These are phyloP conservation scores for Carassius gibelio DNA, from an alignment of 2,113 vertebrate species.

Conservation along the genomic window DNA sequence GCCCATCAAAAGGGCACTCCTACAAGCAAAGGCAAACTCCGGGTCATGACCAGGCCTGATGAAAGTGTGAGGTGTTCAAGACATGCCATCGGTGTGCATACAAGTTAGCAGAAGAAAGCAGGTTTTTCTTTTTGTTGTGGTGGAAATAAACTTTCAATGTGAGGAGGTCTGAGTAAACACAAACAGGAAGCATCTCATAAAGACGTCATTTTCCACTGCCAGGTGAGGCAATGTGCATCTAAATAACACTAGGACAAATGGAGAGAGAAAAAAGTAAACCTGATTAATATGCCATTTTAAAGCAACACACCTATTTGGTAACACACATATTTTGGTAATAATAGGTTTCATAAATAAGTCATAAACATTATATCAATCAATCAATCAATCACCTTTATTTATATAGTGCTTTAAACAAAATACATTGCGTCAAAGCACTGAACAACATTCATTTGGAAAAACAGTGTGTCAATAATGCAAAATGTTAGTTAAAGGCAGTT, in stretches of 20 bases:
- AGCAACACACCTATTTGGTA: too few species aligned
- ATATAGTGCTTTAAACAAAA: too few species aligned
- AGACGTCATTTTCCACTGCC: constrained; percentile 61
- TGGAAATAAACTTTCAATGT: constrained; percentile 53
- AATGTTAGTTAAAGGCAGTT: too few species aligned
- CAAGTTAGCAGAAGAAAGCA: background rate
- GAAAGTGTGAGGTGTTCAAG: constrained; percentile 63
- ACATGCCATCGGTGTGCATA: constrained; percentile 59
- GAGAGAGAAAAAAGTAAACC: background rate
- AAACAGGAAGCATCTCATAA: constrained; percentile 74
- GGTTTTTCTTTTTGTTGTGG: constrained; percentile 2
- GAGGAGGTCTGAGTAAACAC: constrained; percentile 67
- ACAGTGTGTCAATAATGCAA: too few species aligned
- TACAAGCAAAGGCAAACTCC: constrained; percentile 64
- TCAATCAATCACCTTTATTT: too few species aligned
- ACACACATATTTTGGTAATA: too few species aligned
- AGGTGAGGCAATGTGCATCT: constrained; percentile 49
- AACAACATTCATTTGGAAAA: too few species aligned
- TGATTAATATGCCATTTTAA: too few species aligned
- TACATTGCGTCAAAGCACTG: too few species aligned
- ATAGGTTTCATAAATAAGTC: too few species aligned
- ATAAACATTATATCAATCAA: too few species aligned
- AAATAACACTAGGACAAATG: constrained; percentile 33
- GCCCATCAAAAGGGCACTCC: constrained; percentile 69
- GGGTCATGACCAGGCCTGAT: constrained; percentile 63